Evolutionary conservation across 2,113 vertebrate genomes (phyloP).

Genomic region (Regulus satrapa): DNA sequence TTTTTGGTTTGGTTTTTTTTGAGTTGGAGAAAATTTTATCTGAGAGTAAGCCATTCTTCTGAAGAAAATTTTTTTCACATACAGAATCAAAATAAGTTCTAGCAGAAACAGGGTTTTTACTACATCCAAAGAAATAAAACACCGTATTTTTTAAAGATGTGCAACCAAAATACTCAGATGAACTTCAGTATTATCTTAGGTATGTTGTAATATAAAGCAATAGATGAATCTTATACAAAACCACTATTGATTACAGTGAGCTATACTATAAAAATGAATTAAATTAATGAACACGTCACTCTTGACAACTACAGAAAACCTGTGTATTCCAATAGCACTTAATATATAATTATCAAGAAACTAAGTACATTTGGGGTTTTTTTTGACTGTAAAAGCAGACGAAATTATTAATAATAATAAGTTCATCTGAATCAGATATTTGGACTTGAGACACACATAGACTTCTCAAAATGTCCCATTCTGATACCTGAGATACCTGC

Average conservation of each 20-base stretch:
- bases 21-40: neutral
- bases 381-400: neutral
- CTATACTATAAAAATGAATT: neutral
- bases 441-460: neutral
- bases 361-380: neutral
- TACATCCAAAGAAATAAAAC: neutral
- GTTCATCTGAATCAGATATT: neutral
- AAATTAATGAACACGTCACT: neutral
- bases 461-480: neutral
- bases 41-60: neutral
- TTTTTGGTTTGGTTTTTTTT: no score
- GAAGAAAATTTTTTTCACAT: neutral
- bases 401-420: neutral
- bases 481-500: neutral
- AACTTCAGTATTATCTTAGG: neutral
- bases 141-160: accelerated
- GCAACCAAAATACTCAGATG: neutral
- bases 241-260: neutral
- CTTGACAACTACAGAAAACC: neutral
- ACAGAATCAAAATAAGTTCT: neutral
- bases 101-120: neutral
- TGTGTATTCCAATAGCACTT: neutral
- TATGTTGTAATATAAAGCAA: neutral
- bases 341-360: neutral
- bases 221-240: neutral